These are phyloP conservation scores for Pilophorus perplexus DNA, from an alignment of 2,888 invertebrate species.

Conservation along the genomic window DNA sequence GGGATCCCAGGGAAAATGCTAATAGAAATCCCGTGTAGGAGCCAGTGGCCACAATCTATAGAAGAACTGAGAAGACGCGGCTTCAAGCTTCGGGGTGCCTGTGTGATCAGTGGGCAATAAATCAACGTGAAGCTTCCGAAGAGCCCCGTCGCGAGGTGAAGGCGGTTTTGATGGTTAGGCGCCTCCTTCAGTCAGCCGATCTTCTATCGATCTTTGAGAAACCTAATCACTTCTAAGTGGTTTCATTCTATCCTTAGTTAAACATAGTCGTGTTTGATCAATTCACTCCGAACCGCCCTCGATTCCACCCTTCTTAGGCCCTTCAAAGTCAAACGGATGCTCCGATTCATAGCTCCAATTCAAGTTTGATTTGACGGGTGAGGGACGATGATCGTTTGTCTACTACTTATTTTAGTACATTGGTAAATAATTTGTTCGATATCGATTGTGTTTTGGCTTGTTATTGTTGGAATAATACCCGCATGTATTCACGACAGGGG, in stretches of 20 bases:
- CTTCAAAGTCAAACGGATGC: background rate
- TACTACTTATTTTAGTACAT: too few species aligned
- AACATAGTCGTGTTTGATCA: slow-evolving; percentile 34
- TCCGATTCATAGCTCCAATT: background rate
- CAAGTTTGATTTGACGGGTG: slow-evolving; percentile 1
- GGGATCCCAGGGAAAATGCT: background rate
- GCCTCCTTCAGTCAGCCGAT: slow-evolving; percentile 10
- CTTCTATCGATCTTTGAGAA: slow-evolving; percentile 28
- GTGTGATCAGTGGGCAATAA: background rate
- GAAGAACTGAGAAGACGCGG: background rate
- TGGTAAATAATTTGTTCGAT: too few species aligned
- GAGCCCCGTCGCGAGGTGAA: background rate
- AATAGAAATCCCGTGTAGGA: slow-evolving; percentile 7
- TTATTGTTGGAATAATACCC: too few species aligned
- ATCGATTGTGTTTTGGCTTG: too few species aligned
- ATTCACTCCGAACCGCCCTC: slow-evolving; percentile 4
- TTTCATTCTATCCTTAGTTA: slow-evolving; percentile 25
- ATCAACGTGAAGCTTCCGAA: background rate
- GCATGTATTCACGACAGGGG: too few species aligned
- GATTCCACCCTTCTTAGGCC: background rate
- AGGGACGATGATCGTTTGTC: too few species aligned
- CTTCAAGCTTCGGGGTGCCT: background rate
- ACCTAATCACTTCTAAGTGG: slow-evolving; percentile 38
- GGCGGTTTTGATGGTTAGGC: background rate
- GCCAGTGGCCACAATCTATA: slow-evolving; percentile 2